These are phyloP conservation scores for Xanthia icteritia DNA, from an alignment of 2,888 invertebrate genomes.

Conservation along the genomic window DNA sequence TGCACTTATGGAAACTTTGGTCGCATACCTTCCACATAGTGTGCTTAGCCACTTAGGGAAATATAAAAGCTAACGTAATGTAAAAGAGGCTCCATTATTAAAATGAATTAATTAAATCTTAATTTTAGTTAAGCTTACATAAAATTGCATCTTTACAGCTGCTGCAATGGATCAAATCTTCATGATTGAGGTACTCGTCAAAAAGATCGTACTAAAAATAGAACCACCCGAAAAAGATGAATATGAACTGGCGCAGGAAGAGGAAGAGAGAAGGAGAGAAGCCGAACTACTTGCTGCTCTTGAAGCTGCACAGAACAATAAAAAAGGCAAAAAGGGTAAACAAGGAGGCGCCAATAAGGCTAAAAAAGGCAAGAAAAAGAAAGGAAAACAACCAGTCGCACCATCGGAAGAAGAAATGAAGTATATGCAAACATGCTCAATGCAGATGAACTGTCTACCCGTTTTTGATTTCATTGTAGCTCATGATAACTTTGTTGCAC, in stretches of 20 bases:
- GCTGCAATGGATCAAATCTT: constrained; percentile 86
- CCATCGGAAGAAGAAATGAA: constrained; percentile 88
- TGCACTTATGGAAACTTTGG: too few relatives aligned
- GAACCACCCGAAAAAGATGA: constrained; percentile 87
- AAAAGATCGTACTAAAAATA: constrained; percentile 84
- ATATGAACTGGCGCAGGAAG: constrained; percentile 84
- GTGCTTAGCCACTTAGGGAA: neutral
- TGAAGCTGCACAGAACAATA: constrained; percentile 76
- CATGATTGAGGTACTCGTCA: constrained; percentile 87
- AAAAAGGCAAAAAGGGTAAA: constrained; percentile 72
- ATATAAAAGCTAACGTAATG: neutral
- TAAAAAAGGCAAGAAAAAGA: constrained; percentile 75
- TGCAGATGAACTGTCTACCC: constrained; percentile 86
- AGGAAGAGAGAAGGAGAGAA: constrained; percentile 78
- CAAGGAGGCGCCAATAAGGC: constrained; percentile 72
- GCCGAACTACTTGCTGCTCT: constrained; percentile 81
- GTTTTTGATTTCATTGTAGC: constrained; percentile 86
- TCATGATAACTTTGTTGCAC: constrained; percentile 87
- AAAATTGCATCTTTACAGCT: constrained; percentile 28
- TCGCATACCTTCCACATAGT: too few relatives aligned
- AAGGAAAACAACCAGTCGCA: constrained; percentile 81
- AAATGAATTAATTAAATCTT: neutral
- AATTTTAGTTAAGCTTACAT: constrained; percentile 1
- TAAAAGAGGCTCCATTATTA: neutral
- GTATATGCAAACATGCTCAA: constrained; percentile 86